Evolutionary conservation across 2,113 vertebrate species (phyloP), one percentile per base, ranked within the genome.

Genomic region (Thunnus thynnus): DNA sequence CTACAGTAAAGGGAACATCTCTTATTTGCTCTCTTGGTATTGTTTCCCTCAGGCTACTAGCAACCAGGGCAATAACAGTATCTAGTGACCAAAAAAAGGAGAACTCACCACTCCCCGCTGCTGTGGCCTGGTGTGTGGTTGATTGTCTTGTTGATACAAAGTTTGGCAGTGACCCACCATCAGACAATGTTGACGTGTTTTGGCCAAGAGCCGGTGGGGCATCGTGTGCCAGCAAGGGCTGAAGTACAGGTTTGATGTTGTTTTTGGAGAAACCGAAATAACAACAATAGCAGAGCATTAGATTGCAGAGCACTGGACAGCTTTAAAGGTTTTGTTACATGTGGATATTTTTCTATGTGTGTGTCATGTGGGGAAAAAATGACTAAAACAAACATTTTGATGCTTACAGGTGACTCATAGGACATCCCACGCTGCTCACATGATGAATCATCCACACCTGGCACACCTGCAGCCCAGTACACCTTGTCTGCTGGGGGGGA

Each of bases 41-140:
- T 92, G 85, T 93, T 89, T 91, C 88, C 91, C 86, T 36, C 46
- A 82, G 82, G 84, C 82, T 78, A 65, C 51, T 62, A 82, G 62
- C 78, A 81, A 46, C 66, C 52, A 11, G 8, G 82, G 68, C 74
- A 78, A 84, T 86, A 91, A 93, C 93, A 87, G 67, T 89, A 78
- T 94, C 82, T 85, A 67, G 44, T 86, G 84, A 88, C 86, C 86
- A 86, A 25, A 93, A 95, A 95, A 94, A 95, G 93, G 78, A 94
- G 94, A 95, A 95, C 94, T 95, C 88, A 94, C 94, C 94, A 65
- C 90, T 93, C 85, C 87, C 88, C 46, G 72, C 79, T 77, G 84
- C 67, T 78, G 71, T 77, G 72, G 77, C 57, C 51, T 55, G 41
- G 66, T 83, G 78, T 86, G 79, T 91, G 57, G 46, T 58, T 67